Evolutionary conservation across 2,113 vertebrate species (phyloP), one percentile per base, ranked within the genome.

Genomic region (Haplochromis vanheusdeni): DNA sequence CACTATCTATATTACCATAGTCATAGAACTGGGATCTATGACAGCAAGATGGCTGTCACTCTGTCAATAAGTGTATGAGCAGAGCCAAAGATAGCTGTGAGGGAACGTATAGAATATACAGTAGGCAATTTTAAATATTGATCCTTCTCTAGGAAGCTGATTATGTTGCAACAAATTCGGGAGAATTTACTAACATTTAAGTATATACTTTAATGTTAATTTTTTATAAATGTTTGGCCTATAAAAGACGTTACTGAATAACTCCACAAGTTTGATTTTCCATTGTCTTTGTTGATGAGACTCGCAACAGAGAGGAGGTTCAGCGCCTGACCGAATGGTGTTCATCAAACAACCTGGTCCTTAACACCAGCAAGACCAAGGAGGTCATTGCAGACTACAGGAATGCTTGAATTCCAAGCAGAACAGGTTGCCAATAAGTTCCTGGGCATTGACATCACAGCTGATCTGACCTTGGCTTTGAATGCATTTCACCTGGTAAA

Each of bases 331-430:
- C 6, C 9, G 9, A 35, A n/a, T 35, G 58, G 31, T 3, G 58
- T 62, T 62, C 31, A 62, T 33, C 58, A 62, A 62, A 35, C 0
- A 62, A 62, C 58, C 16, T 31, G 8, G 56, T 31, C 56, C 26
- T 62, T 33, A 33, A 33, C 28, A 62, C 58, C 58, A 62, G 28
- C 28, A 62, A 62, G 58, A 62, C 58, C 58, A 33, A 60, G 58
- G 56, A 62, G 58, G 28, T 33, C 58, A 33, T 33, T 62, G 58
- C 4, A 1, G 28, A 62, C 28, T 19, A 62, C 58, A 62, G 58
- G 16, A 62, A 1, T 11, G 5, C 16, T 33, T 19, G 58, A 62
- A 62, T 62, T 60, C 0, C 28, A 33, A 1, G 9, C 28, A 60
- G 5, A 60, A 60, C 56, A 60, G 56, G 0, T 60, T 33, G 28